Evolutionary conservation across 2,888 invertebrate genomes (phyloP).

Genomic region (Drosophila mimetica): DNA sequence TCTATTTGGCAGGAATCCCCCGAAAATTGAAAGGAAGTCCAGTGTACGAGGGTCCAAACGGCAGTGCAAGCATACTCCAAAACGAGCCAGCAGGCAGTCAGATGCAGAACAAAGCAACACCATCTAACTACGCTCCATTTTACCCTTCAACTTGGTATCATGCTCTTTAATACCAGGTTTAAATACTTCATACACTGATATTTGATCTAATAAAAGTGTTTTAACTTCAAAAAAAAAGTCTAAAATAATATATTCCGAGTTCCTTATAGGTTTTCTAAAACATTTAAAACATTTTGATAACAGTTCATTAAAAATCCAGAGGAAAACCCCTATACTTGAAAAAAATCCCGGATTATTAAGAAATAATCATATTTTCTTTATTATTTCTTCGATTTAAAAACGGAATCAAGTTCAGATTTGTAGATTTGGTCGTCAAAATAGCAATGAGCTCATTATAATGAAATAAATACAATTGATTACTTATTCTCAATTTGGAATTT

Average conservation of each 20-base stretch:
- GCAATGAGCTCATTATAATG: constrained; percentile 41
- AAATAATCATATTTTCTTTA: not conserved
- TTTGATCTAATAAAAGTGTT: too few relatives aligned
- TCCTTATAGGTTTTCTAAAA: too few relatives aligned
- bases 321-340: not conserved
- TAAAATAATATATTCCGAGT: too few relatives aligned
- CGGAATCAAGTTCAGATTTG: not conserved
- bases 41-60: not conserved
- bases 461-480: constrained; percentile 1
- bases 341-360: not conserved
- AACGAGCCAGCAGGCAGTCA: not conserved
- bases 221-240: too few relatives aligned
- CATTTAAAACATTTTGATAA: too few relatives aligned
- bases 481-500: constrained; percentile 6
- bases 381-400: not conserved
- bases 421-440: not conserved
- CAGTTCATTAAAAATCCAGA: too few relatives aligned
- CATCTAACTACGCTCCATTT: too few relatives aligned
- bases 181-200: too few relatives aligned
- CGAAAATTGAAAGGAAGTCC: constrained; percentile 1
- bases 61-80: not conserved
- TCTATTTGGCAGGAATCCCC: constrained; percentile 1
- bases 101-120: not conserved
- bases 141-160: too few relatives aligned
- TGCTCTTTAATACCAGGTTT: too few relatives aligned